phyloP scores from a whole-genome alignment of 2,113 vertebrate genomes.

The Acinonyx jubatus region DNA sequence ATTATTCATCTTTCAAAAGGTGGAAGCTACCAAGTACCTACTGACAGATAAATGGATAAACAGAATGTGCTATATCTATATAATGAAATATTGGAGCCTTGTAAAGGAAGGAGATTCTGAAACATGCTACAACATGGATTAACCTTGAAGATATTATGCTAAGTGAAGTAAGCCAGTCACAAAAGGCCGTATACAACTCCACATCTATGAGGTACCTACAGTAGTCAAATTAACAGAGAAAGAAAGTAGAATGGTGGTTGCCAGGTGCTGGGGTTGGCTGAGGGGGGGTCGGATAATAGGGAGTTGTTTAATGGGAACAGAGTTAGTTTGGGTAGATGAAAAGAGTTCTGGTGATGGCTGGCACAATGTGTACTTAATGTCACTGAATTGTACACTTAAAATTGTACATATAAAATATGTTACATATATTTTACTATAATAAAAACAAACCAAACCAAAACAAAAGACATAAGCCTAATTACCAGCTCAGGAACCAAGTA shows the following conservation, averaged over 20 bases:
- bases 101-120: neutral
- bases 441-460: neutral
- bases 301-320: too few relatives aligned
- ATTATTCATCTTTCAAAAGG: neutral
- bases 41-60: neutral
- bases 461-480: neutral
- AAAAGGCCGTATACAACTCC: neutral
- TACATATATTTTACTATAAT: neutral
- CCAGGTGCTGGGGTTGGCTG: accelerated
- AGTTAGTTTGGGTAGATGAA: neutral
- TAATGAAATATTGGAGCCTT: neutral
- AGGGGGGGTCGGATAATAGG: accelerated
- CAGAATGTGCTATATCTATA: neutral
- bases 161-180: neutral
- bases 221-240: neutral
- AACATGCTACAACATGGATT: neutral
- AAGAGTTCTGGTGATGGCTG: neutral
- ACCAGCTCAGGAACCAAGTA: constrained; percentile 41
- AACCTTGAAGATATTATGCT: neutral
- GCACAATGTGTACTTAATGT: neutral
- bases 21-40: neutral
- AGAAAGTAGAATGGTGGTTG: neutral
- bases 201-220: neutral
- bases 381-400: neutral
- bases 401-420: neutral